Conservation (phyloP, 1,140 invertebrate species). For the Xylocopa sonorina region DNA sequence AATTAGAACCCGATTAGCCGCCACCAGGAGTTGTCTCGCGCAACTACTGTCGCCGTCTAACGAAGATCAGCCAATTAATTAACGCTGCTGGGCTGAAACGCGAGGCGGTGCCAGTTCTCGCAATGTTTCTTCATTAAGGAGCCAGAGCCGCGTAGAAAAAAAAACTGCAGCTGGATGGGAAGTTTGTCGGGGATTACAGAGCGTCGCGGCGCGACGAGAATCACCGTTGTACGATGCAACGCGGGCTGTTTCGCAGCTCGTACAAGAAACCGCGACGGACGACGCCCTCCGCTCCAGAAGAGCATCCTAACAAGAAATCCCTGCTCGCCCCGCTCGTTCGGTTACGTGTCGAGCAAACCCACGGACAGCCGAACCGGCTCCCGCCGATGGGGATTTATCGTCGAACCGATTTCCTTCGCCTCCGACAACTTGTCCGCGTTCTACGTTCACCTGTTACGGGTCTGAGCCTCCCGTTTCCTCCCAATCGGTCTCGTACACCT, state of each 20-base stretch:
- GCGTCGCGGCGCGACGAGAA: background rate
- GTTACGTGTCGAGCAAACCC: background rate
- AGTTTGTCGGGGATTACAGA: background rate
- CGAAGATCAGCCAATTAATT: background rate
- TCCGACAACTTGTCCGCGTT: background rate
- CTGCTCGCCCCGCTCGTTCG: background rate
- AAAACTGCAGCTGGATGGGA: background rate
- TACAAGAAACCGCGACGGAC: slow-evolving; percentile 3
- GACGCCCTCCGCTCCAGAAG: background rate
- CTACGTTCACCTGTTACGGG: too few relatives aligned
- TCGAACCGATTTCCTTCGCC: background rate
- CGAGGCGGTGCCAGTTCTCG: background rate
- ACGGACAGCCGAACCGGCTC: background rate
- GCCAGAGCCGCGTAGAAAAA: background rate
- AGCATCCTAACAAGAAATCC: slow-evolving; percentile 19
- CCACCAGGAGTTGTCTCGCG: too few relatives aligned
- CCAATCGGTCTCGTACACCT: too few relatives aligned
- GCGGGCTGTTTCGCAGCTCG: background rate
- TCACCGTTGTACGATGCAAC: background rate
- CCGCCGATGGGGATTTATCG: slow-evolving; percentile 9
- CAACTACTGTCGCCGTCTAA: too few relatives aligned
- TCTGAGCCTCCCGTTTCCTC: too few relatives aligned
- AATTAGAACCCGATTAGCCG: too few relatives aligned
- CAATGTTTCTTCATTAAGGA: slow-evolving; percentile 11
- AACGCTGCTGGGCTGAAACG: background rate